phyloP scores from a whole-genome alignment of 2,113 vertebrate species.

The Cephalopterus ornatus region DNA sequence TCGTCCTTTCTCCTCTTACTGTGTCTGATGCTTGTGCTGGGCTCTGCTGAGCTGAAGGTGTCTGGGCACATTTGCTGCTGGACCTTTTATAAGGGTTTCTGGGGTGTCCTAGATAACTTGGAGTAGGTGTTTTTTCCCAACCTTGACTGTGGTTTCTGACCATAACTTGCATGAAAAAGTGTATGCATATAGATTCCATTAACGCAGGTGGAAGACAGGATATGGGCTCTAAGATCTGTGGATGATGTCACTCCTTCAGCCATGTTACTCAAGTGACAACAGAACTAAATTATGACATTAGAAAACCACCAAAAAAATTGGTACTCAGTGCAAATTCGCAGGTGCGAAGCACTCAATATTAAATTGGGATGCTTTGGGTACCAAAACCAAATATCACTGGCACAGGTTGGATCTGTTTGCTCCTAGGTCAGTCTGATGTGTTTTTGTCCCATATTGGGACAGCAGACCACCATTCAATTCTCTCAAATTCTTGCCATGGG shows the following conservation, averaged over 20 bases:
- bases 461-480: not conserved
- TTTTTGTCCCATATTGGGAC: not conserved
- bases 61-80: not conserved
- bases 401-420: fast-evolving
- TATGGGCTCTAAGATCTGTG: not conserved
- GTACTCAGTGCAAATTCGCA: fast-evolving
- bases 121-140: slow-evolving; percentile 18
- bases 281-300: not conserved
- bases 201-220: not conserved
- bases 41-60: not conserved
- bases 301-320: not conserved
- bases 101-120: not conserved
- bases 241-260: not conserved
- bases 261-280: not conserved
- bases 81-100: slow-evolving; percentile 46
- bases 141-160: slow-evolving; percentile 21
- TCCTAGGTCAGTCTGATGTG: not conserved
- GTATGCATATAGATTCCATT: not conserved
- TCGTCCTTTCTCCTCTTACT: not conserved
- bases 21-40: not conserved
- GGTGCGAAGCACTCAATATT: not conserved
- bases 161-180: not conserved
- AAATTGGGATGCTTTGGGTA: not conserved
- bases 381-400: not conserved
- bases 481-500: not conserved